Conservation (phyloP, 2,797 vertebrate genomes). For the Aselliscus stoliczkanus region DNA sequence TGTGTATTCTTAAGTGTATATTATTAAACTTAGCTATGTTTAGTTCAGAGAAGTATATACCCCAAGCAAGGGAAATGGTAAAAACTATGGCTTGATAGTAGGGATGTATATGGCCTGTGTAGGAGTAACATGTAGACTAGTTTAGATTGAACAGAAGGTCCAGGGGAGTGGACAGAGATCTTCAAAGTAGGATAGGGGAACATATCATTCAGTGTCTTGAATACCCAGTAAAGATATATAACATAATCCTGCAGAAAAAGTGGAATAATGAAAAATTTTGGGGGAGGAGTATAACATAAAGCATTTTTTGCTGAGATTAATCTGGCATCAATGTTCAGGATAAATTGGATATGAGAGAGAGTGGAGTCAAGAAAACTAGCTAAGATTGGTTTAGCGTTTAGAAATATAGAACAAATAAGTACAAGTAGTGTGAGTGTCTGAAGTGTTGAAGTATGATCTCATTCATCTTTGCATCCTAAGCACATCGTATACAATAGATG, state of each 20-base stretch:
- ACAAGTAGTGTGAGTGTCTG: background rate
- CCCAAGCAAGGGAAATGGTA: background rate
- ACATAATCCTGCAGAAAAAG: background rate
- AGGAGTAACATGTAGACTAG: background rate
- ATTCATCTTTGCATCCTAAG: background rate
- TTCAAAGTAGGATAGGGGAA: background rate
- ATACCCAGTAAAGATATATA: background rate
- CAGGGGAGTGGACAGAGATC: background rate
- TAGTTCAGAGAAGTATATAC: background rate
- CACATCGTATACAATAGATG: background rate
- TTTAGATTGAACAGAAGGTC: slow-evolving; percentile 7
- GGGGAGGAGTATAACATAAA: background rate
- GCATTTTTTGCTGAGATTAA: background rate
- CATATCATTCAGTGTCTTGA: background rate
- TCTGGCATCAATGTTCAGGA: background rate
- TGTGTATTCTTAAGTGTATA: background rate
- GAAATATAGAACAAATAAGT: background rate
- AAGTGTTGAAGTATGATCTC: background rate
- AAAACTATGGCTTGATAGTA: background rate
- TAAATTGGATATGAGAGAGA: background rate
- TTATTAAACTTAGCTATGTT: background rate
- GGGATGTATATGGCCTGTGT: background rate
- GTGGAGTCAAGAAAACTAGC: background rate
- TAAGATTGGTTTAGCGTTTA: background rate
- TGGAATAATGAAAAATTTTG: background rate